Conservation (phyloP, 2,888 invertebrate species). For the Furcula furcula region DNA sequence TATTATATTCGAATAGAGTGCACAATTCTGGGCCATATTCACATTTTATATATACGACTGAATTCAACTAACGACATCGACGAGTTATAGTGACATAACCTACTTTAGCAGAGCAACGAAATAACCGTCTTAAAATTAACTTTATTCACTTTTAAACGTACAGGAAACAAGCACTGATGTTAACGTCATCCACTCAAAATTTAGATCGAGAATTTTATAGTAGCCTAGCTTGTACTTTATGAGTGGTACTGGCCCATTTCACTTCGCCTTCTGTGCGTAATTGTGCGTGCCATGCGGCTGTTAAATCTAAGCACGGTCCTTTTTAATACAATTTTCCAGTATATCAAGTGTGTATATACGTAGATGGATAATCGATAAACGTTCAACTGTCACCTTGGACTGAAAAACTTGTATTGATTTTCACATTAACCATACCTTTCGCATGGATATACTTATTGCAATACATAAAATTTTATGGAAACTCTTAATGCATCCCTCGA, state of each 20-base stretch:
- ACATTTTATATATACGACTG: no score
- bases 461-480: no score
- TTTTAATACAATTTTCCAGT: conserved; percentile 40
- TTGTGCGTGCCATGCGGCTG: conserved; percentile 38
- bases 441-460: conserved; percentile 20
- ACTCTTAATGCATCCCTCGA: no score
- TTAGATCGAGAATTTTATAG: no score
- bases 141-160: neutral
- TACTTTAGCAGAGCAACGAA: no score
- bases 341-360: conserved; percentile 21
- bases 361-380: conserved; percentile 33
- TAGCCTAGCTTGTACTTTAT: no score
- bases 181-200: neutral
- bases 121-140: no score
- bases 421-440: conserved; percentile 20
- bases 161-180: neutral
- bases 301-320: conserved; percentile 39
- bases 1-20: no score
- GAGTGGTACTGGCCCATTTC: conserved; percentile 16
- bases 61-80: no score
- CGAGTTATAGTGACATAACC: no score
- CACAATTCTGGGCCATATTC: no score
- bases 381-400: conserved; percentile 29
- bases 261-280: conserved; percentile 37
- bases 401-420: conserved; percentile 28